Conservation (phyloP, 2,797 vertebrate species). For the Furcifer pardalis region DNA sequence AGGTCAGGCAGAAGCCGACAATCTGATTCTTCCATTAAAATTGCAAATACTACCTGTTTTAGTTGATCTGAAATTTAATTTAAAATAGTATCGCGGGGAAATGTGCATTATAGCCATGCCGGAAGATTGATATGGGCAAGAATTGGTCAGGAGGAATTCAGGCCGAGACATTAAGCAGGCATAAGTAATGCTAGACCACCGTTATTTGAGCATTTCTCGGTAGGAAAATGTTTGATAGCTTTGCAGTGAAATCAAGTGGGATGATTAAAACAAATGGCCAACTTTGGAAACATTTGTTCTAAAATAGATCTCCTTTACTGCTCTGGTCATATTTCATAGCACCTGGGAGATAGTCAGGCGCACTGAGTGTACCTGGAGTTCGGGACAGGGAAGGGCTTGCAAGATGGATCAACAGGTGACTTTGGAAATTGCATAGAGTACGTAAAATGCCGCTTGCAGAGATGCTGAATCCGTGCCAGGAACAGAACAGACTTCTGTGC, state of each 20-base stretch:
- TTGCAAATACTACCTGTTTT: not conserved
- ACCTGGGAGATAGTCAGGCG: not conserved
- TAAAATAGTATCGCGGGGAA: not conserved
- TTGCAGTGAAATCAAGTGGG: not conserved
- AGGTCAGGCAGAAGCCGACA: not conserved
- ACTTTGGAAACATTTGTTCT: not conserved
- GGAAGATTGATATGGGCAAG: not conserved
- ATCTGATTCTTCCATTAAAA: not conserved
- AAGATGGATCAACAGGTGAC: no score
- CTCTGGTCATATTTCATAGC: not conserved
- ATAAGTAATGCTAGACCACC: not conserved
- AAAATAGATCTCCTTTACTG: no score
- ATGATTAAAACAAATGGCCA: not conserved
- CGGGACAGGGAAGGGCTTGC: no score
- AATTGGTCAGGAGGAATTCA: not conserved
- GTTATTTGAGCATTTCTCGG: not conserved
- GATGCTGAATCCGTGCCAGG: no score
- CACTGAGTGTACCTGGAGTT: no score
- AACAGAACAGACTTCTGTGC: no score
- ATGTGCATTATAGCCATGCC: not conserved
- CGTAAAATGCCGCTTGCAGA: no score
- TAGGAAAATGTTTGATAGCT: not conserved
- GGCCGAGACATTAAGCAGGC: not conserved
- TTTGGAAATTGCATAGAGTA: no score
- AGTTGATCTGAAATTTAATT: slow-evolving; percentile 3